These are phyloP conservation scores for Sandelia bainsii DNA, from an alignment of 2,797 vertebrate species.

Conservation along the genomic window DNA sequence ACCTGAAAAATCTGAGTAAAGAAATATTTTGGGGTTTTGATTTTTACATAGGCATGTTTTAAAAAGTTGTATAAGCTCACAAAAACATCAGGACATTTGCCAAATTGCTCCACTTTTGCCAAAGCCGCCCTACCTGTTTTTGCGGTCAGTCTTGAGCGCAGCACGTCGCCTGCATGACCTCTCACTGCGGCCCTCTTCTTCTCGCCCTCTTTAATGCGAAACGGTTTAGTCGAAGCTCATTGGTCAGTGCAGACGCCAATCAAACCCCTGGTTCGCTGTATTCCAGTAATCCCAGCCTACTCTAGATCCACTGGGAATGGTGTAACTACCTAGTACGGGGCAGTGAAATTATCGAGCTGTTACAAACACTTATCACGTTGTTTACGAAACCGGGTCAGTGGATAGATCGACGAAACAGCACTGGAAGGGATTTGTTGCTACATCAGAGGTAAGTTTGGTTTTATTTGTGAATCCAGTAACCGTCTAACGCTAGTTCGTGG, in stretches of 20 bases:
- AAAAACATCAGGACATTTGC: too few species aligned
- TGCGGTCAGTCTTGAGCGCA: too few species aligned
- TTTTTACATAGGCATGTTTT: too few species aligned
- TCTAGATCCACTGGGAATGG: conserved; percentile 47
- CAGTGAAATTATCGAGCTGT: neutral
- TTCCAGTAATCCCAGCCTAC: conserved; percentile 75
- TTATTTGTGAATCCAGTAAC: neutral
- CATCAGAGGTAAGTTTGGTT: conserved; percentile 55
- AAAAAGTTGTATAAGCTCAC: too few species aligned
- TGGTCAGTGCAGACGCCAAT: conserved; percentile 56
- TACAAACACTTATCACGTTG: neutral
- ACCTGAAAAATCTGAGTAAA: too few species aligned
- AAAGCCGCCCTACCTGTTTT: too few species aligned
- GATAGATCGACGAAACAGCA: neutral
- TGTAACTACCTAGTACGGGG: neutral
- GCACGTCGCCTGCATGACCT: too few species aligned
- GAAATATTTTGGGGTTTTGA: too few species aligned
- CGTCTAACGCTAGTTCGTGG: conserved; percentile 9
- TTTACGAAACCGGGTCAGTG: neutral
- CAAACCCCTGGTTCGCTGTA: conserved; percentile 13
- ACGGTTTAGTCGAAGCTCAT: conserved; percentile 31
- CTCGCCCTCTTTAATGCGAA: too few species aligned
- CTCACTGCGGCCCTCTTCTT: too few species aligned
- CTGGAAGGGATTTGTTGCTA: neutral
- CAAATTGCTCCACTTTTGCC: too few species aligned